These are phyloP conservation scores for Papilio polyxenes DNA, from an alignment of 1,140 invertebrate species.

Conservation along the genomic window DNA sequence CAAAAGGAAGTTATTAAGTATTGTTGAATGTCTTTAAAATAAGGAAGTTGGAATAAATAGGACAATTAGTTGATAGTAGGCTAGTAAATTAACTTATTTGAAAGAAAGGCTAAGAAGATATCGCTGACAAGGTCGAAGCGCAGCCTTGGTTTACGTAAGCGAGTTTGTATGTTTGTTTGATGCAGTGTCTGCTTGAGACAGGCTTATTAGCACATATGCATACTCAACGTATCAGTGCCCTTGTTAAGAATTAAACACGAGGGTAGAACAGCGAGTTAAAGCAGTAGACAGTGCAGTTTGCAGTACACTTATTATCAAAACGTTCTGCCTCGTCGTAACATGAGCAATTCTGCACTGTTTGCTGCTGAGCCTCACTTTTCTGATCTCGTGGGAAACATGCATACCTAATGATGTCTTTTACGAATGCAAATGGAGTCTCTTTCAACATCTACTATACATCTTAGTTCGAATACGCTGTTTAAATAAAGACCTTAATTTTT, in stretches of 20 bases:
- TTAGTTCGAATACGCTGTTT: not conserved
- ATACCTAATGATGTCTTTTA: not conserved
- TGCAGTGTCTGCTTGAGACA: not conserved
- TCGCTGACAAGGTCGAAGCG: not conserved
- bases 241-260: not conserved
- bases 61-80: not conserved
- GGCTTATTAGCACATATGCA: constrained; percentile 1
- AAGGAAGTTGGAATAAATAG: constrained; percentile 1
- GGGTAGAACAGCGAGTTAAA: not conserved
- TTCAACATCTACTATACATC: not conserved
- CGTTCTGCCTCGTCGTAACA: too few species aligned
- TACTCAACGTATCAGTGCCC: not conserved
- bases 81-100: not conserved
- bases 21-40: not conserved
- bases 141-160: constrained; percentile 26
- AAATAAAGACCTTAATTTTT: not conserved
- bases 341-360: not conserved
- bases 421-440: not conserved
- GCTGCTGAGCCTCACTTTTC: not conserved
- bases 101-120: constrained; percentile 18
- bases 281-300: not conserved
- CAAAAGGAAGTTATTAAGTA: not conserved
- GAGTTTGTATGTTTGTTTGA: constrained; percentile 18
- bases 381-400: not conserved
- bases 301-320: not conserved